A percentile compares a stretch with the other conserved stretches of the same genome.
phyloP scores from a whole-genome alignment of 2,797 vertebrate species.

The Knipowitschia caucasica region DNA sequence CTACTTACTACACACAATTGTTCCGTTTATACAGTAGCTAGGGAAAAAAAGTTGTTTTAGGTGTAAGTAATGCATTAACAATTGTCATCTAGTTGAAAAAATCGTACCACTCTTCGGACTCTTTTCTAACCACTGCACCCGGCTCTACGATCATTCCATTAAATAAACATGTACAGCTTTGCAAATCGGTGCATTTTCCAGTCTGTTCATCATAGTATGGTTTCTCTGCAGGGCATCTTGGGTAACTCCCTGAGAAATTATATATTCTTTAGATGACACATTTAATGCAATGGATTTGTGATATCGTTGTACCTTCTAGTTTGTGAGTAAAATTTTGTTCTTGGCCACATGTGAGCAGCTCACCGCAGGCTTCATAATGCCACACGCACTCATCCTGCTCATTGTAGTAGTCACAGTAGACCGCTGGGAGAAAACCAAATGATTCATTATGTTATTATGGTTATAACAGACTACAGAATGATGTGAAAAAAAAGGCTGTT shows the following conservation, averaged over 20 bases:
- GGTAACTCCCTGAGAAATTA: constrained; percentile 77
- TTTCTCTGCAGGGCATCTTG: constrained; percentile 71
- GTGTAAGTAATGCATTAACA: background rate
- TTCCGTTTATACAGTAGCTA: constrained; percentile 58
- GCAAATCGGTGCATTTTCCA: constrained; percentile 69
- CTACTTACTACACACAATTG: constrained; percentile 50
- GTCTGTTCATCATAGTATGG: constrained; percentile 82
- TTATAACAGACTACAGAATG: no score
- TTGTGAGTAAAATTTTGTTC: constrained; percentile 58
- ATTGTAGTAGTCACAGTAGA: constrained; percentile 87
- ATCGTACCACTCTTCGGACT: constrained; percentile 57
- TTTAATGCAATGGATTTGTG: background rate
- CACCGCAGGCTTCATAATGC: constrained; percentile 82
- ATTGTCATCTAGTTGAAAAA: background rate
- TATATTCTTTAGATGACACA: background rate
- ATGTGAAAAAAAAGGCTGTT: no score
- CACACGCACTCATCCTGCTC: constrained; percentile 71
- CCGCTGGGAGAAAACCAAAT: constrained; percentile 57
- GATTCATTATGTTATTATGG: no score
- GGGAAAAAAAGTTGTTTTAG: constrained; percentile 3
- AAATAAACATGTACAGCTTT: constrained; percentile 76
- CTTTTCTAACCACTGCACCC: constrained; percentile 21
- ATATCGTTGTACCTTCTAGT: constrained; percentile 76
- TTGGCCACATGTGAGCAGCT: constrained; percentile 72
- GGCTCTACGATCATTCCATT: constrained; percentile 59